phyloP scores from a whole-genome alignment of 2,888 invertebrate species.

The Griposia aprilina region DNA sequence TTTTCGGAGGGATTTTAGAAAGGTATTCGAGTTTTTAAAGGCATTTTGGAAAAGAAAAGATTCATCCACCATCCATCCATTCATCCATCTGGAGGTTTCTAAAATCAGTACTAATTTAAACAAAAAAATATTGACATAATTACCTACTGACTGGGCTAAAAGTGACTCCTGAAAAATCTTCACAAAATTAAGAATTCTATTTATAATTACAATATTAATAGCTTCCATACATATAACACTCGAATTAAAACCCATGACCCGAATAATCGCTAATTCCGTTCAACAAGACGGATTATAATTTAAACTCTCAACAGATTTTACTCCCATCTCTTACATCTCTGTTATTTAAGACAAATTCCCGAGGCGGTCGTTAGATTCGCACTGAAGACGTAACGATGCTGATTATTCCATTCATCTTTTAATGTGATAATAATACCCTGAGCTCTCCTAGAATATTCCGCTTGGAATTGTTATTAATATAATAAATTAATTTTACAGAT shows the following conservation, averaged over 20 bases:
- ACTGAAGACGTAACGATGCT: conserved; percentile 14
- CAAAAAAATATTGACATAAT: neutral
- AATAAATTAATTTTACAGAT: too few species aligned
- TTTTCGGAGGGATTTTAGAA: neutral
- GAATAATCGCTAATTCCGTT: conserved; percentile 14
- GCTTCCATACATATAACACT: neutral
- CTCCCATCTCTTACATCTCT: neutral
- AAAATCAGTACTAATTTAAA: neutral
- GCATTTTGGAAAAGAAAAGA: too few species aligned
- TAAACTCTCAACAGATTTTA: conserved; percentile 29
- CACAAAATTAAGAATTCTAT: neutral
- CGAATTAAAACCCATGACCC: conserved; percentile 14
- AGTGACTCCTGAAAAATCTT: neutral
- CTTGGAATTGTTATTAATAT: conserved; percentile 4
- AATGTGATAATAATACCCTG: conserved; percentile 38
- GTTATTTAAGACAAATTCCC: conserved; percentile 27
- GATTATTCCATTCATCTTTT: conserved; percentile 37
- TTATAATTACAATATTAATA: neutral
- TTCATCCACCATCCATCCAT: too few species aligned
- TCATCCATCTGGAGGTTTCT: too few species aligned
- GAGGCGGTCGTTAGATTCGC: conserved; percentile 21
- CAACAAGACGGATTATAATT: conserved; percentile 37
- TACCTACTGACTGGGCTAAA: neutral
- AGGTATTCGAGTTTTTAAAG: neutral
- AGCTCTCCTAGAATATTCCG: conserved; percentile 3